These are phyloP conservation scores for Xiphophorus couchianus DNA, from an alignment of 2,113 vertebrate genomes.

Conservation along the genomic window DNA sequence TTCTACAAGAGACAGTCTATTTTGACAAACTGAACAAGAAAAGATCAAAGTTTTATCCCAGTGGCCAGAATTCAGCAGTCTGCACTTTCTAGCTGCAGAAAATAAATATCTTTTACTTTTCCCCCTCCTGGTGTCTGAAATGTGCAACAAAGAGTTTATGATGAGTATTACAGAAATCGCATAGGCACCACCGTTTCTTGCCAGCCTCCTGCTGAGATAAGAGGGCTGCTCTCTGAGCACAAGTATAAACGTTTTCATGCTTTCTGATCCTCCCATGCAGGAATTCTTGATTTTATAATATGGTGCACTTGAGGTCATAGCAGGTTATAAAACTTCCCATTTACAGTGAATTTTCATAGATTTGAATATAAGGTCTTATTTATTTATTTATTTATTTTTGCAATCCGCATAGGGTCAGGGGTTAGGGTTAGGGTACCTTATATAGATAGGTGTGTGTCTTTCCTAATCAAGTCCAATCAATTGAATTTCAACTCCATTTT, in stretches of 20 bases:
- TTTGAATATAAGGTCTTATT: too few relatives aligned
- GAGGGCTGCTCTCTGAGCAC: neutral
- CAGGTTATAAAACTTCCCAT: neutral
- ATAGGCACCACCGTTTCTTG: neutral
- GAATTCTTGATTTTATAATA: neutral
- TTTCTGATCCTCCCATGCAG: neutral
- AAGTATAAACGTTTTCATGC: conserved; percentile 16
- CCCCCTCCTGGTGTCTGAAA: too few relatives aligned
- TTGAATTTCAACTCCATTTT: too few relatives aligned
- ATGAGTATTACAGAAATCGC: neutral
- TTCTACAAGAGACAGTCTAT: neutral
- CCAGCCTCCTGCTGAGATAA: neutral
- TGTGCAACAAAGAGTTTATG: neutral
- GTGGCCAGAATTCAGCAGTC: neutral
- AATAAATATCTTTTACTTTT: neutral
- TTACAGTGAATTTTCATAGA: neutral
- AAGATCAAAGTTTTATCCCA: neutral
- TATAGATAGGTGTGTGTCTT: too few relatives aligned
- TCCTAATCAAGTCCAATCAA: too few relatives aligned
- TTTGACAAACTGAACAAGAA: neutral
- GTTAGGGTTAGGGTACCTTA: too few relatives aligned
- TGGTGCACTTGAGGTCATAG: neutral
- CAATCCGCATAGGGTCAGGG: too few relatives aligned
- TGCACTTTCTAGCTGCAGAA: neutral
- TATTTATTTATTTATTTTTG: too few relatives aligned